A percentile compares a stretch with the other conserved stretches of the same genome.
Conservation (phyloP, 1,140 invertebrate species). For the Drosophila novamexicana region DNA sequence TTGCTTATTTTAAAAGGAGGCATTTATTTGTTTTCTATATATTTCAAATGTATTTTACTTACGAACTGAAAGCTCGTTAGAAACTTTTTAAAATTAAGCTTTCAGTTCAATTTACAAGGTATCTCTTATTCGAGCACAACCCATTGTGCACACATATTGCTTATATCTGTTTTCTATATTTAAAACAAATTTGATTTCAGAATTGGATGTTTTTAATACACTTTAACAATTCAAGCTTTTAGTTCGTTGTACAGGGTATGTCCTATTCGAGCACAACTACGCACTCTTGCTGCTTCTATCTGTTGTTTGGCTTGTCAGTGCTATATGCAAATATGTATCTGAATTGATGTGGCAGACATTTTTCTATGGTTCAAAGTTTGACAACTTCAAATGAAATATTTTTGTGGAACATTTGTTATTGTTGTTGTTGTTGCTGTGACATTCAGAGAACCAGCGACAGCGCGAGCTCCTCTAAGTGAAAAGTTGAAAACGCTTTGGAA, state of each 20-base stretch:
- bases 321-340: slow-evolving; percentile 49
- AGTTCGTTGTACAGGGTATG: neutral
- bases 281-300: slow-evolving; percentile 14
- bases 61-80: too few relatives aligned
- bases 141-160: slow-evolving; percentile 1
- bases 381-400: slow-evolving; percentile 24
- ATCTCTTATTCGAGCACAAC: neutral
- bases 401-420: slow-evolving; percentile 8
- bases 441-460: neutral
- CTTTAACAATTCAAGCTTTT: too few relatives aligned
- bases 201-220: too few relatives aligned
- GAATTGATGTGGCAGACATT: slow-evolving; percentile 66
- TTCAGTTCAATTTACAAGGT: neutral
- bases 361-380: slow-evolving; percentile 37
- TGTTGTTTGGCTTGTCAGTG: slow-evolving; percentile 34
- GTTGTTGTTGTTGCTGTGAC: neutral
- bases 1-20: too few relatives aligned
- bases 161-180: neutral
- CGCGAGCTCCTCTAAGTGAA: slow-evolving; percentile 11
- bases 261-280: neutral
- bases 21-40: too few relatives aligned
- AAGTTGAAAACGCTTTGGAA: slow-evolving; percentile 25
- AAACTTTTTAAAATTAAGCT: too few relatives aligned
- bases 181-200: too few relatives aligned
- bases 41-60: too few relatives aligned